phyloP scores from a whole-genome alignment of 1,140 invertebrate genomes.

The Venturia canescens region DNA sequence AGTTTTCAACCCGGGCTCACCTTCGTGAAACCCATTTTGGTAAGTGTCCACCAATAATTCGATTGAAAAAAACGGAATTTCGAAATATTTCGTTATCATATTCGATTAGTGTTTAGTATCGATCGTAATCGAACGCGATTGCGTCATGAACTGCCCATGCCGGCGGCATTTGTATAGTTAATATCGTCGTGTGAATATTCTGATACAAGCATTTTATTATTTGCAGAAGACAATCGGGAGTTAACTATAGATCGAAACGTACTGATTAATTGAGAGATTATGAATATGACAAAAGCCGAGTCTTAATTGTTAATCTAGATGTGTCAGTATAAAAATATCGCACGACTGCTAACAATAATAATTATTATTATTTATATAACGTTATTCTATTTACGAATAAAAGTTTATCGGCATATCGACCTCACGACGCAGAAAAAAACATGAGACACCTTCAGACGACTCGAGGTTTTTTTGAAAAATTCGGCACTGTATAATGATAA shows the following conservation, averaged over 20 bases:
- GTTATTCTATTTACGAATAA: neutral
- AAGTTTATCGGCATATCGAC: neutral
- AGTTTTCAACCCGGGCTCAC: no score
- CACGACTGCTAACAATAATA: neutral
- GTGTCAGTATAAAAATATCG: neutral
- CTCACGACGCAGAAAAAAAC: neutral
- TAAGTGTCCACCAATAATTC: no score
- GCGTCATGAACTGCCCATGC: neutral
- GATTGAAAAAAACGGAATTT: no score
- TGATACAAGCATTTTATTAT: neutral
- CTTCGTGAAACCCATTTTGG: no score
- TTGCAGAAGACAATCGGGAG: neutral
- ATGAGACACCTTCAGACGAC: neutral
- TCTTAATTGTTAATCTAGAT: constrained; percentile 5
- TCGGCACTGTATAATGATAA: constrained; percentile 17
- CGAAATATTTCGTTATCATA: neutral
- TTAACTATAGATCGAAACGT: neutral
- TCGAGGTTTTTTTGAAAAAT: neutral
- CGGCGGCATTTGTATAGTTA: constrained; percentile 22
- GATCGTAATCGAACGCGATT: constrained; percentile 23
- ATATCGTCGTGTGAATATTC: constrained; percentile 15
- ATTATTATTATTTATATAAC: constrained; percentile 13
- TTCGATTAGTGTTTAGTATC: neutral
- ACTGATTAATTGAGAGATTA: constrained; percentile 23
- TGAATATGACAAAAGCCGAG: constrained; percentile 11